phyloP scores from a whole-genome alignment of 1,140 invertebrate species.

The Drosophila ercepeae region DNA sequence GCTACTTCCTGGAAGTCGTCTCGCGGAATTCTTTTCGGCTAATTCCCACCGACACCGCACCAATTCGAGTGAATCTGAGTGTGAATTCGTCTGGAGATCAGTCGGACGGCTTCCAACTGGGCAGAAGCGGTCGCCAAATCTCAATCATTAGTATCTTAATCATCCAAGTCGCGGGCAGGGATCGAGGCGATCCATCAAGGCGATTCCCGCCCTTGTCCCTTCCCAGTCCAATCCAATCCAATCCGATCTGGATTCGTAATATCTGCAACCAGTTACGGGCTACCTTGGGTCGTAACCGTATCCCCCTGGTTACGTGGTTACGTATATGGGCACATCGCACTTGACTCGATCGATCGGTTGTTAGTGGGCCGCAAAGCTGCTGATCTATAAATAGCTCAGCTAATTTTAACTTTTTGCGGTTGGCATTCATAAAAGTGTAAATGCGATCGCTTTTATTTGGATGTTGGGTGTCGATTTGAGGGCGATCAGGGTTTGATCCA shows the following conservation, averaged over 20 bases:
- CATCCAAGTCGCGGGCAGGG: constrained; percentile 71
- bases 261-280: constrained; percentile 65
- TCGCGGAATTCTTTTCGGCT: constrained; percentile 28
- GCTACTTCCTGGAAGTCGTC: constrained; percentile 58
- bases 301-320: constrained; percentile 55
- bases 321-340: constrained; percentile 64
- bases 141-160: constrained; percentile 80
- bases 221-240: not conserved
- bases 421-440: constrained; percentile 59
- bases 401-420: constrained; percentile 82
- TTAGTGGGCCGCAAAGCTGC: constrained; percentile 67
- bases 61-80: constrained; percentile 54
- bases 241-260: constrained; percentile 31
- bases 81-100: constrained; percentile 41
- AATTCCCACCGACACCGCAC: constrained; percentile 19
- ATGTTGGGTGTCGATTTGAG: not conserved
- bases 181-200: constrained; percentile 79
- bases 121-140: constrained; percentile 59
- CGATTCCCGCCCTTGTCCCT: constrained; percentile 26
- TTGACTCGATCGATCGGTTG: constrained; percentile 58
- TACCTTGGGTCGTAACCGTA: constrained; percentile 69
- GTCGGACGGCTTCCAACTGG: constrained; percentile 52
- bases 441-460: constrained; percentile 56
- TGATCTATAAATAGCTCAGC: constrained; percentile 76
- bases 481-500: constrained; percentile 19